Evolutionary conservation across 2,888 invertebrate species (phyloP), one percentile per base, ranked within the genome.

Genomic region (Entomobrya multifasciata): DNA sequence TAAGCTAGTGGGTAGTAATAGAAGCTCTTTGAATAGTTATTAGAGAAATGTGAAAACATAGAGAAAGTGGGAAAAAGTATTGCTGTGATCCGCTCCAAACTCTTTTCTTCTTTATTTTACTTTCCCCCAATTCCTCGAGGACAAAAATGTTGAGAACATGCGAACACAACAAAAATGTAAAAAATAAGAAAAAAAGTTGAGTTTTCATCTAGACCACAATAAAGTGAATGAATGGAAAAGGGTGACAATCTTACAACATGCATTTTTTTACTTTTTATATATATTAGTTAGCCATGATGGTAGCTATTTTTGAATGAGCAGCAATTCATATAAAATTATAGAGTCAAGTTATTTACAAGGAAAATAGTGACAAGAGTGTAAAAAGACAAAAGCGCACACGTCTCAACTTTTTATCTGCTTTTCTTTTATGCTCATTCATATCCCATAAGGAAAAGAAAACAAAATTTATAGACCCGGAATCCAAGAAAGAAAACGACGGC

Each of bases 161-260:
- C 30, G 30, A 36, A 8, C 44, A 27, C 15, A 72, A 20, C n/a
- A n/a, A 47, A 55, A 25, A 55, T 49, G 36, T 41, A 57, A 76
- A 30, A 47, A 17, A 52, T 49, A 36, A 49, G 67, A n/a, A 41
- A 52, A 70, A 70, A 84, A 84, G 67, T 84, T 36, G 77, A 77
- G 67, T 84, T 84, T 84, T 77, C 77, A 67, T 65, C 77, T 67
- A 17, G 30, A 55, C 84, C 83, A 76, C 76, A 77, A 83, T 20
- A 67, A 76, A 83, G 49, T 62, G 76, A 65, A 76, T 62, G 62
- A 76, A 83, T 65, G 30, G n/a, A n/a, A 49, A 60, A 47, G 52
- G 77, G 76, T 62, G 83, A 84, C 84, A 84, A 84, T 70, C 62
- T 74, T 76, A 76, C 67, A 77, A 76, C 60, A 57, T 49, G 10